These are phyloP conservation scores for Glyphotaelius pellucidus DNA, from an alignment of 2,888 invertebrate genomes.

Conservation along the genomic window DNA sequence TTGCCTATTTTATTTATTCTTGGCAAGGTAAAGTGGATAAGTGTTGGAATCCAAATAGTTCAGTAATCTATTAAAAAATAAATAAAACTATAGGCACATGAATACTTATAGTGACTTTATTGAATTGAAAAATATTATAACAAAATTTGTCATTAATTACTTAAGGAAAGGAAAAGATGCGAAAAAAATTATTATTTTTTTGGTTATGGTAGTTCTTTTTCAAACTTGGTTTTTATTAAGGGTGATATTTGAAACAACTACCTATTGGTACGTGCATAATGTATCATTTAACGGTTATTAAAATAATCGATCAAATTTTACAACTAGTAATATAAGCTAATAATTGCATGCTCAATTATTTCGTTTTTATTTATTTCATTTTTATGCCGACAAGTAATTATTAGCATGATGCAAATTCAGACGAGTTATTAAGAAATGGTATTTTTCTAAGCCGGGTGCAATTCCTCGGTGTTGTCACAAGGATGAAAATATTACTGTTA, in stretches of 20 bases:
- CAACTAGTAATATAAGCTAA: neutral
- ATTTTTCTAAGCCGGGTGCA: neutral
- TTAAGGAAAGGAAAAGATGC: no score
- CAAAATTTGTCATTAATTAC: no score
- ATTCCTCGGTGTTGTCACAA: neutral
- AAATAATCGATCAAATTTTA: neutral
- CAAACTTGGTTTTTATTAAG: neutral
- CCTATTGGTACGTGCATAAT: neutral
- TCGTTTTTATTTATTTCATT: neutral
- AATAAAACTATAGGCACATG: no score
- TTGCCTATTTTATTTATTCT: no score
- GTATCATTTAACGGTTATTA: neutral
- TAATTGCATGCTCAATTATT: neutral
- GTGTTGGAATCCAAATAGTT: no score
- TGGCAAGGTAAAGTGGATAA: no score
- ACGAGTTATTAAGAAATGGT: neutral
- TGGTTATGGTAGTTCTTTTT: neutral
- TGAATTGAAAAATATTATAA: no score
- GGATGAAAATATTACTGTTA: neutral
- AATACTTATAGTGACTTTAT: no score
- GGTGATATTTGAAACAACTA: neutral
- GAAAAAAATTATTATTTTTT: neutral
- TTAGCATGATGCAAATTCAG: neutral
- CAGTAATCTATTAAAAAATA: no score
- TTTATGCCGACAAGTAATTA: neutral